phyloP scores from a whole-genome alignment of 2,113 vertebrate species.

The Microcebus tavaratra region DNA sequence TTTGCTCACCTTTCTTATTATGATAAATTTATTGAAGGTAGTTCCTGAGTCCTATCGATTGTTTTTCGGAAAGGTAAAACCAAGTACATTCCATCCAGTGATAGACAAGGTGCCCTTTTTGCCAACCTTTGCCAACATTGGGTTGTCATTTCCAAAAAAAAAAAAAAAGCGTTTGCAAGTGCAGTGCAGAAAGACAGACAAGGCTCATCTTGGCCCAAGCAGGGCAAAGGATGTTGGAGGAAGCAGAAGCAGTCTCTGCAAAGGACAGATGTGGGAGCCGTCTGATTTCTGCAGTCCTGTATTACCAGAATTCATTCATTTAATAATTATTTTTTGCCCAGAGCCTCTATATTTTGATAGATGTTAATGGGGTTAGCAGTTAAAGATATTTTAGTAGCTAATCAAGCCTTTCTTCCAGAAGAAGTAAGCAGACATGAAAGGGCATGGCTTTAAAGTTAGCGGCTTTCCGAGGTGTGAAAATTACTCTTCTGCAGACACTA shows the following conservation, averaged over 20 bases:
- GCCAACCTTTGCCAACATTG: neutral
- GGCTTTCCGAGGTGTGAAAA: neutral
- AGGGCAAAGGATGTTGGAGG: neutral
- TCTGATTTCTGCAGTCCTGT: neutral
- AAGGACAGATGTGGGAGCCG: neutral
- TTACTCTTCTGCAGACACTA: neutral
- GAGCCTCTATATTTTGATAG: neutral
- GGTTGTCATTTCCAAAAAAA: neutral
- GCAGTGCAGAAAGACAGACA: neutral
- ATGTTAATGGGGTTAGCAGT: neutral
- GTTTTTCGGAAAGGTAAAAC: neutral
- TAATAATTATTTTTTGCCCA: neutral
- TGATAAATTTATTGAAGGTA: neutral
- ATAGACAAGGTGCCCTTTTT: neutral
- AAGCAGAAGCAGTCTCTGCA: neutral
- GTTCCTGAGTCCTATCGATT: neutral
- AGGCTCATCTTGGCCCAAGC: neutral
- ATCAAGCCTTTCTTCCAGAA: neutral
- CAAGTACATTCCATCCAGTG: neutral
- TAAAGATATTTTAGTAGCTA: neutral
- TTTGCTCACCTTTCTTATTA: neutral
- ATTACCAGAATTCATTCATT: neutral
- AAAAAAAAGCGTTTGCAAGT: neutral
- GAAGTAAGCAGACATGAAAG: neutral
- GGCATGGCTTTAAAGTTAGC: neutral